Conservation (phyloP, 37 sponge, comb jelly and placozoan species). For the Mnemiopsis leidyi region DNA sequence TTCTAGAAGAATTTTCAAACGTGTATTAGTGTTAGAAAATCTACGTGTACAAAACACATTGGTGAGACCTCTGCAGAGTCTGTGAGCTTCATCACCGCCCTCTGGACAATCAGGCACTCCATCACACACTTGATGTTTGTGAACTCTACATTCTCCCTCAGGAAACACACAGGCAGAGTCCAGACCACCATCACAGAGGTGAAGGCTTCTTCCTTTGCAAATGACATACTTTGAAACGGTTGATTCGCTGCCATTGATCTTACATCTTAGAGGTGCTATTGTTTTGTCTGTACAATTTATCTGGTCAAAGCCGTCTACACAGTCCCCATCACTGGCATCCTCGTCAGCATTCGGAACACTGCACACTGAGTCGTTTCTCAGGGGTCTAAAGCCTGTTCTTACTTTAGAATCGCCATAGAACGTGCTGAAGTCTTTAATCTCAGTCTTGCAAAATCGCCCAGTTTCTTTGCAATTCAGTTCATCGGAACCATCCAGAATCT, state of each 20-base stretch:
- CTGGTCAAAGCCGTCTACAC: background rate
- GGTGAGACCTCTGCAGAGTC: background rate
- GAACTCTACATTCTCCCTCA: background rate
- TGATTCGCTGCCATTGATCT: background rate
- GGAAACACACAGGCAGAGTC: background rate
- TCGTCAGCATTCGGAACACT: background rate
- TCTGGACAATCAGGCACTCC: background rate
- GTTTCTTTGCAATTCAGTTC: background rate
- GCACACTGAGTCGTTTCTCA: background rate
- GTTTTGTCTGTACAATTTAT: background rate
- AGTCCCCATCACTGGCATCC: background rate
- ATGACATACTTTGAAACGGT: background rate
- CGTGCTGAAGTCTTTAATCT: background rate
- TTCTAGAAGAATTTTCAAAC: background rate
- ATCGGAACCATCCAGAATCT: background rate
- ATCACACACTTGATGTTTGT: background rate
- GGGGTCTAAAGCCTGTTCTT: background rate
- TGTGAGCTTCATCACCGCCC: background rate
- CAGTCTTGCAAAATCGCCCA: background rate
- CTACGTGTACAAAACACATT: background rate
- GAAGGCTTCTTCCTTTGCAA: background rate
- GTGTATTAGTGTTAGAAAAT: background rate
- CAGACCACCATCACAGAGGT: background rate
- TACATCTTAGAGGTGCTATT: background rate
- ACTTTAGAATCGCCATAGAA: background rate